These are phyloP conservation scores for Myrmecobius fasciatus DNA, from an alignment of 2,113 vertebrate species.

Conservation along the genomic window DNA sequence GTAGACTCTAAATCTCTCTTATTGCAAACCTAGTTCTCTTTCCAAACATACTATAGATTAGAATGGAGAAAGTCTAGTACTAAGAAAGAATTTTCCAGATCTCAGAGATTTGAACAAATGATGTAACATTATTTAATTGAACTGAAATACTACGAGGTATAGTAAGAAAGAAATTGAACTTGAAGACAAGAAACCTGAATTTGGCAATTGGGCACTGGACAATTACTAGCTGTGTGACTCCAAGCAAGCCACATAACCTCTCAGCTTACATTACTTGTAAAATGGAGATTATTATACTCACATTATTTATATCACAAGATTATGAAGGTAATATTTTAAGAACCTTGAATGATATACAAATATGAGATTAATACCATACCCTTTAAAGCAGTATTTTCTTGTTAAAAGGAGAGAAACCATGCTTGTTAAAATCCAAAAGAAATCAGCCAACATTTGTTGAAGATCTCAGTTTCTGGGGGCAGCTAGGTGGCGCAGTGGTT, in stretches of 20 bases:
- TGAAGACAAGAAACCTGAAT: background rate
- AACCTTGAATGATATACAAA: background rate
- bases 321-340: background rate
- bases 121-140: background rate
- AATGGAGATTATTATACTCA: background rate
- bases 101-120: background rate
- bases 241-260: background rate
- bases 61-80: background rate
- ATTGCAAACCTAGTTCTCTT: background rate
- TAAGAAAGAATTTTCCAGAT: constrained; percentile 24
- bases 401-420: background rate
- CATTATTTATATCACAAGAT: background rate
- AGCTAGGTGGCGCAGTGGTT: too few relatives aligned
- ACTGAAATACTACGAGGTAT: background rate
- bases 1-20: background rate
- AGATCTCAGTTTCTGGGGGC: background rate
- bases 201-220: background rate
- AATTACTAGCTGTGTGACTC: background rate
- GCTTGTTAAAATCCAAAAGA: background rate
- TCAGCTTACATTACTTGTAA: background rate
- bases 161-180: background rate
- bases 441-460: background rate
- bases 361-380: background rate
- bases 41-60: background rate
- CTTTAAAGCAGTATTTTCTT: background rate